Evolutionary conservation across 2,113 vertebrate species (phyloP).

Genomic region (Eptesicus fuscus): DNA sequence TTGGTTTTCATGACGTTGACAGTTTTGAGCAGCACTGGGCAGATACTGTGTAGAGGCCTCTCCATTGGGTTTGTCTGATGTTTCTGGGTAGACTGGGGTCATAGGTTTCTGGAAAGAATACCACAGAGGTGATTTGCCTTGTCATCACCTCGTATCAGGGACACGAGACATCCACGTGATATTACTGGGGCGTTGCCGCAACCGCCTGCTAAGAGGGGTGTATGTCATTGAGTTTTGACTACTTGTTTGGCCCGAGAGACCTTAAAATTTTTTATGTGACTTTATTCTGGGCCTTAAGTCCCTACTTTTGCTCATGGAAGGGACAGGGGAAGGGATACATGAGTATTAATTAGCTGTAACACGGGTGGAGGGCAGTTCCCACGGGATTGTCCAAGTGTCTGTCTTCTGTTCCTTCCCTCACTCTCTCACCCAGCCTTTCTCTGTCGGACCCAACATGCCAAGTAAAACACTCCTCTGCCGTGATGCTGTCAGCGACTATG

Average conservation of each 20-base stretch:
- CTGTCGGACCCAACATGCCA: not conserved
- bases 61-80: not conserved
- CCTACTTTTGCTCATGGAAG: not conserved
- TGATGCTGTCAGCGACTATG: fast-evolving
- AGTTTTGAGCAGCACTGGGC: not conserved
- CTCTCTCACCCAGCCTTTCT: not conserved
- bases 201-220: not conserved
- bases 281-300: not conserved
- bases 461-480: not conserved
- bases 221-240: not conserved
- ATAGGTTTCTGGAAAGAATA: not conserved
- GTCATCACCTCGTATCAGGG: fast-evolving
- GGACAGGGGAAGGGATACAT: fast-evolving
- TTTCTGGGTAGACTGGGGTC: not conserved
- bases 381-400: not conserved
- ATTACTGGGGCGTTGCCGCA: no score
- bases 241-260: not conserved
- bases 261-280: not conserved
- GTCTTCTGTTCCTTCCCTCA: no score
- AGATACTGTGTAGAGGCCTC: not conserved
- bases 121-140: not conserved
- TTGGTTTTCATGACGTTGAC: not conserved
- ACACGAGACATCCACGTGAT: fast-evolving
- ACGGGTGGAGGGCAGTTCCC: not conserved
- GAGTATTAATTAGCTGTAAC: not conserved